Conservation (phyloP, 2,888 invertebrate species). For the Andrena trimmerana region DNA sequence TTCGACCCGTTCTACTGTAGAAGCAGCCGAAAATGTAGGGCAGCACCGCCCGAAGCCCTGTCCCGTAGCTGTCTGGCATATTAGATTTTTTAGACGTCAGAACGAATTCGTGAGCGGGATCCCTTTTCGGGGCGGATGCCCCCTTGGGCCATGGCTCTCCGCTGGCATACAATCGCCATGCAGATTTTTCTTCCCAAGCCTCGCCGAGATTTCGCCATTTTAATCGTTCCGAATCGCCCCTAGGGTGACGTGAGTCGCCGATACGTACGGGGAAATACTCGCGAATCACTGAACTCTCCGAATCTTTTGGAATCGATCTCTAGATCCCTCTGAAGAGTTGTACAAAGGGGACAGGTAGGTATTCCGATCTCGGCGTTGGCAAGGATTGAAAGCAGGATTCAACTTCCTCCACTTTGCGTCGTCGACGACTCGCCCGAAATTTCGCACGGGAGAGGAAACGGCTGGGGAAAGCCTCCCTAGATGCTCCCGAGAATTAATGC, state of each 20-base stretch:
- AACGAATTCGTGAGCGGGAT: slow-evolving; percentile 46
- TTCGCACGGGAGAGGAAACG: no score
- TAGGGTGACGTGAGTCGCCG: background rate
- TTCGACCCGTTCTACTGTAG: background rate
- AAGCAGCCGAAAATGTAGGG: slow-evolving; percentile 53
- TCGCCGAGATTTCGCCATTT: slow-evolving; percentile 1
- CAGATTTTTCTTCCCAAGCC: slow-evolving; percentile 18
- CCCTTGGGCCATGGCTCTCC: slow-evolving; percentile 49
- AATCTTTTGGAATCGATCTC: background rate
- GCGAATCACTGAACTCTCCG: background rate
- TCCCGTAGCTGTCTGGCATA: slow-evolving; percentile 61
- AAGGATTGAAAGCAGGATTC: no score
- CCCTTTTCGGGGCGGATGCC: slow-evolving; percentile 45
- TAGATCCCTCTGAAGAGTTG: background rate
- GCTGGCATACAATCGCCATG: slow-evolving; percentile 28
- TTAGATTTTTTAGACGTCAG: slow-evolving; percentile 69
- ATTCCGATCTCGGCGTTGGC: no score
- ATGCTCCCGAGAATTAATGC: background rate
- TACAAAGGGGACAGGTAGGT: no score
- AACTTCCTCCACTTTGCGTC: no score
- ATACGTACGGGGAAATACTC: background rate
- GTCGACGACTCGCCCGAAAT: no score
- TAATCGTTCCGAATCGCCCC: background rate
- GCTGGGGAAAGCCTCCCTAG: no score
- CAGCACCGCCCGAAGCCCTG: slow-evolving; percentile 55